These are phyloP conservation scores for Drosophila novamexicana DNA, from an alignment of 1,140 invertebrate genomes.

Conservation along the genomic window DNA sequence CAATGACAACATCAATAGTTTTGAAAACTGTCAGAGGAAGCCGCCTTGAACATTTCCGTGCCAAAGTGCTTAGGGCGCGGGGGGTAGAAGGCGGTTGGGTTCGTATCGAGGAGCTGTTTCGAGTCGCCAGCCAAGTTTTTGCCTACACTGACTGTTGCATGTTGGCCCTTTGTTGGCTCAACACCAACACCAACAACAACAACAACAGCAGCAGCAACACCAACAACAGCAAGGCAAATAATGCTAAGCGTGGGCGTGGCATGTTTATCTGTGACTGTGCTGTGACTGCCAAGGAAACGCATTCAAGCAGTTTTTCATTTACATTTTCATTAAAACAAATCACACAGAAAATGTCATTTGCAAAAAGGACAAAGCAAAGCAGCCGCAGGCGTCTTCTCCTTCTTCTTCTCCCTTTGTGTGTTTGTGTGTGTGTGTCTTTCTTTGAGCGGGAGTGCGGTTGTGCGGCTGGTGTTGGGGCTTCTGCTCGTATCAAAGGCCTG, in stretches of 20 bases:
- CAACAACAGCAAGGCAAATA: constrained; percentile 31
- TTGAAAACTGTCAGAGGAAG: constrained; percentile 80
- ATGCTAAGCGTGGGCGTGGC: constrained; percentile 63
- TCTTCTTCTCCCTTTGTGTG: background rate
- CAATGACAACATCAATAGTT: constrained; percentile 81
- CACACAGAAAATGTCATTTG: constrained; percentile 82
- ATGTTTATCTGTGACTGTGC: constrained; percentile 41
- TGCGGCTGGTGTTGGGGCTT: constrained; percentile 5
- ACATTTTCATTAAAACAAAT: constrained; percentile 82
- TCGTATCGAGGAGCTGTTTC: constrained; percentile 4
- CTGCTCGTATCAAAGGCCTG: constrained; percentile 64
- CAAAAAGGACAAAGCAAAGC: constrained; percentile 68
- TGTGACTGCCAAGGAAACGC: constrained; percentile 72
- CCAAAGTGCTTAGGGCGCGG: constrained; percentile 54
- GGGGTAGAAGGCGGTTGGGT: background rate
- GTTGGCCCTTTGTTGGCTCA: constrained; percentile 60
- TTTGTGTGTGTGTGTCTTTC: constrained; percentile 14
- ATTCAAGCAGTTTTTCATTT: constrained; percentile 75
- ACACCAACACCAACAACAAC: constrained; percentile 27
- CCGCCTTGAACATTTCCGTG: constrained; percentile 79
- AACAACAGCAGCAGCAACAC: constrained; percentile 36
- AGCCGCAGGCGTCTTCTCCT: constrained; percentile 58
- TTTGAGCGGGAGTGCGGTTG: constrained; percentile 6
- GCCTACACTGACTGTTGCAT: constrained; percentile 66
- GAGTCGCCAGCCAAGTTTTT: constrained; percentile 57